phyloP scores from a whole-genome alignment of 2,113 vertebrate genomes.

The Cariama cristata region DNA sequence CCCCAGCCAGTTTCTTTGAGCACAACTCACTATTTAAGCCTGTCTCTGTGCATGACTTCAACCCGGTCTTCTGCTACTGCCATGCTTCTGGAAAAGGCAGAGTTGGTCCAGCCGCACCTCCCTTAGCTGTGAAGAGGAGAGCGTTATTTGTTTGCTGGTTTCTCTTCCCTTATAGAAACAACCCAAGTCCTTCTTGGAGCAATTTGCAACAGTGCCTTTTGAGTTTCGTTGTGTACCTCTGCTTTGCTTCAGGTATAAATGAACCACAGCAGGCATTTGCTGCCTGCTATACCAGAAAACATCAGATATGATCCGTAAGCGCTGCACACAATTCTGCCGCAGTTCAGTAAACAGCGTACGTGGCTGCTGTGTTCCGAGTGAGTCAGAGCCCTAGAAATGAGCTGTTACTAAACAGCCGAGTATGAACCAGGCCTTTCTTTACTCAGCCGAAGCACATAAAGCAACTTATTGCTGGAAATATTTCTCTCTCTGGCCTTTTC shows the following conservation, averaged over 20 bases:
- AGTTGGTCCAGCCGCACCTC: neutral
- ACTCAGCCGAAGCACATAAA: neutral
- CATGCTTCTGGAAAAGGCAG: neutral
- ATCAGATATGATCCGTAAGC: neutral
- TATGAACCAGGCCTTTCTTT: neutral
- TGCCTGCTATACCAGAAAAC: neutral
- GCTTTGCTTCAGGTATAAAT: neutral
- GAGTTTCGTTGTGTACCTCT: neutral
- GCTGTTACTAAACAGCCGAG: neutral
- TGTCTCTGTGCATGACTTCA: neutral
- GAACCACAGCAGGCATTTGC: neutral
- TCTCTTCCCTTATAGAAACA: neutral
- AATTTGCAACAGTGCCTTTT: neutral
- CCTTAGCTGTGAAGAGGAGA: neutral
- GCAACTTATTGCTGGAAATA: neutral
- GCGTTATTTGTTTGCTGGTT: neutral
- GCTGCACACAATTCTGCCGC: neutral
- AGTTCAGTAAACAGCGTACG: neutral
- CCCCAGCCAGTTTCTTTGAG: neutral
- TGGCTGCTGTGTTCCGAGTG: neutral
- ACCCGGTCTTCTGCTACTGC: neutral
- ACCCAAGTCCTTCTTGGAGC: neutral
- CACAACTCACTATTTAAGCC: neutral
- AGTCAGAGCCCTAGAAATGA: constrained; percentile 11
- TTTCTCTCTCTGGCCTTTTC: neutral